Conservation (phyloP, 1,140 invertebrate genomes). For the Drosophila quadrilineata region DNA sequence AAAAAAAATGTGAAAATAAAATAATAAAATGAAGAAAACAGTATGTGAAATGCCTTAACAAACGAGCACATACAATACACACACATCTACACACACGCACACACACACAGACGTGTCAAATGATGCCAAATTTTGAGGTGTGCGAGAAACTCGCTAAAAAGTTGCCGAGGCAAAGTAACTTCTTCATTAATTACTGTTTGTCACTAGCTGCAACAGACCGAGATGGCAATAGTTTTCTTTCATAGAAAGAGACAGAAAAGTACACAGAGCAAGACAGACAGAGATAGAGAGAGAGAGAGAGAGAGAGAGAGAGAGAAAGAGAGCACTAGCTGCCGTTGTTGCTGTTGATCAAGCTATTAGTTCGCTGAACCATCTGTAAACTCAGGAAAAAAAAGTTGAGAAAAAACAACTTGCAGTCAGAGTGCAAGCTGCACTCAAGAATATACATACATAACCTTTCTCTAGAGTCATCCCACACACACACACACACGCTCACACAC, state of each 20-base stretch:
- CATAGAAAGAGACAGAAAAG: background rate
- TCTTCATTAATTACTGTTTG: too few relatives aligned
- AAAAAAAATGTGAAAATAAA: constrained; percentile 1
- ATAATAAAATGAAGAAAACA: constrained; percentile 49
- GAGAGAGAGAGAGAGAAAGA: background rate
- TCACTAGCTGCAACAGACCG: background rate
- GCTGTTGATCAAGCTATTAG: constrained; percentile 72
- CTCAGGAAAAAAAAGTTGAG: constrained; percentile 18
- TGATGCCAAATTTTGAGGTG: too few relatives aligned
- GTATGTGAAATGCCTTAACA: constrained; percentile 44
- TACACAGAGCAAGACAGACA: background rate
- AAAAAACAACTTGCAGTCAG: constrained; percentile 43
- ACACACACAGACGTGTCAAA: background rate
- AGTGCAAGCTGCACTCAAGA: constrained; percentile 59
- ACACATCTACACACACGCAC: background rate
- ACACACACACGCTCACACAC: background rate
- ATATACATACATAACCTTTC: constrained; percentile 1
- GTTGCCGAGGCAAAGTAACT: too few relatives aligned
- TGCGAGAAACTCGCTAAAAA: too few relatives aligned
- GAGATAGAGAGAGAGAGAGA: background rate
- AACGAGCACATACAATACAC: constrained; percentile 46
- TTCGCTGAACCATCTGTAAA: constrained; percentile 35
- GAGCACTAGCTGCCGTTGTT: constrained; percentile 15
- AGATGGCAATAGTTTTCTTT: background rate
- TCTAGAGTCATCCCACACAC: too few relatives aligned